Conservation (phyloP, 53 echinoderm and acorn worm species). For the Crossaster papposus region DNA sequence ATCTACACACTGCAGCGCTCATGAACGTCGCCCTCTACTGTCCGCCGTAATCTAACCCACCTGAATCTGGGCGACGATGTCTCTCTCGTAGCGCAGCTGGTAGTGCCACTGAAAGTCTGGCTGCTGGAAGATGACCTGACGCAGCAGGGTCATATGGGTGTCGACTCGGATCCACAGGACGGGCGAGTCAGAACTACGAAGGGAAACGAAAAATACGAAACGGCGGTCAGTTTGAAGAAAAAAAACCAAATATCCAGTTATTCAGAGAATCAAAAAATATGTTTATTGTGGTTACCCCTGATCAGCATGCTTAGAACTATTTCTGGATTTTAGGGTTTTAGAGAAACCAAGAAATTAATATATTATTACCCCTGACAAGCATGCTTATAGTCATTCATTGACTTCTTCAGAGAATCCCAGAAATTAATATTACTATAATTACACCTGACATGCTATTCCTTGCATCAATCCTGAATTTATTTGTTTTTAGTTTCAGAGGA, state of each 20-base stretch:
- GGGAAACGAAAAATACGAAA: not conserved
- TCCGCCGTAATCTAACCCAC: constrained; percentile 36
- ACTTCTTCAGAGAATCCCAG: too few relatives aligned
- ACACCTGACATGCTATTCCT: too few relatives aligned
- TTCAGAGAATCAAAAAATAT: not conserved
- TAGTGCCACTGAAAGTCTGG: constrained; percentile 99
- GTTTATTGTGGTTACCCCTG: not conserved
- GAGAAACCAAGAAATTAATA: too few relatives aligned
- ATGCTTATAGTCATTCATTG: too few relatives aligned
- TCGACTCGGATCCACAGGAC: constrained; percentile 98
- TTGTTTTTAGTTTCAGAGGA: too few relatives aligned
- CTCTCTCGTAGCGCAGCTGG: constrained; percentile 94
- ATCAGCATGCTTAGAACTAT: not conserved
- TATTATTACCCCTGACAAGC: too few relatives aligned
- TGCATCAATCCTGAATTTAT: too few relatives aligned
- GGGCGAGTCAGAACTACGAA: constrained; percentile 91
- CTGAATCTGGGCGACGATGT: constrained; percentile 93
- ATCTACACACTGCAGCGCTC: not conserved
- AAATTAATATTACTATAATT: too few relatives aligned
- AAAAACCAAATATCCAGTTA: not conserved
- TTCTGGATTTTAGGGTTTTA: too few relatives aligned
- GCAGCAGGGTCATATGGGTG: constrained; percentile 90
- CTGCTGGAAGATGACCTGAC: constrained; percentile 92
- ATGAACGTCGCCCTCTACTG: too few relatives aligned
- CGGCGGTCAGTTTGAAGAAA: not conserved